phyloP scores from a whole-genome alignment of 2,113 vertebrate species.

The Apodemus sylvaticus region DNA sequence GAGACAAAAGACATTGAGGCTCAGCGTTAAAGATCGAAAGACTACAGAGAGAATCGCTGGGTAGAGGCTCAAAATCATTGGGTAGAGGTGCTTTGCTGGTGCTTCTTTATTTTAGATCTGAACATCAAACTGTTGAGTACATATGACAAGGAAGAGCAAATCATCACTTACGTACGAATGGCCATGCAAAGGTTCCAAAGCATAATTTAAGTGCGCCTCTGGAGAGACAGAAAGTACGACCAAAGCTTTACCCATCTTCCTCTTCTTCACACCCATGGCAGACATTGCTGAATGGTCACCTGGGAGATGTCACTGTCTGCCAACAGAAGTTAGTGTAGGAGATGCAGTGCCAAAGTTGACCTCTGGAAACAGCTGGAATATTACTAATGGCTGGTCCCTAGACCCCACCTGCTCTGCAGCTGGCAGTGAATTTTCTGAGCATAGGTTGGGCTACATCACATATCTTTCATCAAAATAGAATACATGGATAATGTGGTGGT shows the following conservation, averaged over 20 bases:
- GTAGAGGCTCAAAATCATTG: background rate
- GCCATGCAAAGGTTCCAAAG: background rate
- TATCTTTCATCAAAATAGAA: background rate
- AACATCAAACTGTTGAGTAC: background rate
- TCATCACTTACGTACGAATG: background rate
- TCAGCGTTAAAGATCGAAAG: background rate
- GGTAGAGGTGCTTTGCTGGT: background rate
- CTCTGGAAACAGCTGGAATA: background rate
- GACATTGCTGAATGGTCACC: background rate
- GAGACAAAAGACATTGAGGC: background rate
- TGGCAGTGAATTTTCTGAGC: background rate
- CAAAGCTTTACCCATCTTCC: background rate
- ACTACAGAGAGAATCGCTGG: background rate
- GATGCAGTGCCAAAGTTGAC: background rate
- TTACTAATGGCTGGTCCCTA: background rate
- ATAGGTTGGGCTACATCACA: background rate
- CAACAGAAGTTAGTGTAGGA: background rate
- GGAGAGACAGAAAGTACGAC: background rate
- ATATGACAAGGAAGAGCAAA: background rate
- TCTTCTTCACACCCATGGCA: background rate
- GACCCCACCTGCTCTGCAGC: background rate
- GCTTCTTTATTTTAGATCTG: background rate
- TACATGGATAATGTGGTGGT: background rate
- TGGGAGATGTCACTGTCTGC: background rate
- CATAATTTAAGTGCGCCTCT: background rate